A percentile compares a stretch with the other conserved stretches of the same genome.
Conservation (phyloP, 2,113 vertebrate species). For the Chroicocephalus ridibundus region DNA sequence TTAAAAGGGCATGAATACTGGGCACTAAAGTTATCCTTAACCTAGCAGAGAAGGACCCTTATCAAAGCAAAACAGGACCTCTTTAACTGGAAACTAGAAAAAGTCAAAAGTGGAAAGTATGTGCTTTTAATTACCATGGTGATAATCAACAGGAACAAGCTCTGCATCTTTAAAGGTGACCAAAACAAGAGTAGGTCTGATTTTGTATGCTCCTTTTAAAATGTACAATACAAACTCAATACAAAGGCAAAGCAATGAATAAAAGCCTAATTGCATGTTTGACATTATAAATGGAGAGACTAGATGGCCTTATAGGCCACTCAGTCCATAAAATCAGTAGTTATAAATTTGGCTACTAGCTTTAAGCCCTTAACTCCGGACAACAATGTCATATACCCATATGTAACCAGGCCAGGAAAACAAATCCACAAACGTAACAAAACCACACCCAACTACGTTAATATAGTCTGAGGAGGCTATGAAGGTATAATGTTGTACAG, state of each 20-base stretch:
- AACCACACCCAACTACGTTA: not conserved
- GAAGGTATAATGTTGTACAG: accelerated
- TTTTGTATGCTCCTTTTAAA: not conserved
- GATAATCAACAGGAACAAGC: not conserved
- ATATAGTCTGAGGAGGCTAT: not conserved
- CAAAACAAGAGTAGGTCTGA: not conserved
- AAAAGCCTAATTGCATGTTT: not conserved
- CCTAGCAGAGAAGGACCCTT: not conserved
- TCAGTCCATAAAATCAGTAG: not conserved
- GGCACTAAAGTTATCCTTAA: not conserved
- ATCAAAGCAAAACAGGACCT: not conserved
- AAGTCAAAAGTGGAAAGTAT: not conserved
- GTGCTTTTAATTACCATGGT: not conserved
- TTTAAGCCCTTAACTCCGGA: not conserved
- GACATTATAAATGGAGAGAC: not conserved
- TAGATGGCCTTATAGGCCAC: not conserved
- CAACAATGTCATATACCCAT: not conserved
- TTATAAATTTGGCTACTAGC: not conserved
- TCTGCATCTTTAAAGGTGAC: not conserved
- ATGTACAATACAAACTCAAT: too few species aligned
- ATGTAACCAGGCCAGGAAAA: not conserved
- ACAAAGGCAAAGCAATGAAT: not conserved
- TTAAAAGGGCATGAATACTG: not conserved
- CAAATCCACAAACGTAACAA: not conserved
- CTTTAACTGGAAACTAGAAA: not conserved